These are phyloP conservation scores for Trichonephila clavipes DNA, from an alignment of 1,140 invertebrate species.

Conservation along the genomic window DNA sequence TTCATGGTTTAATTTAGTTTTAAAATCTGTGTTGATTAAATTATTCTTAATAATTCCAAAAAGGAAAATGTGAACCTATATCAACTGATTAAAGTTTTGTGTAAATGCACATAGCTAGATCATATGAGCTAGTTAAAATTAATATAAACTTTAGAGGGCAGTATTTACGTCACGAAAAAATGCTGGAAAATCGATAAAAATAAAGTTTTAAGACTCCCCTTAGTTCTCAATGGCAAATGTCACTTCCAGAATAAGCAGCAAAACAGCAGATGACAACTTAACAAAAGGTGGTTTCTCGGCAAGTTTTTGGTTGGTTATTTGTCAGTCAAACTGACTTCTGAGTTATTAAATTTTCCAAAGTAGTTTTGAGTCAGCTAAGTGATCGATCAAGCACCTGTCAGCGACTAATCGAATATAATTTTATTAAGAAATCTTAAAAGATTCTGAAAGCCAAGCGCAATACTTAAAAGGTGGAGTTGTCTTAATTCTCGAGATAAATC, in stretches of 20 bases:
- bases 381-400: constrained; percentile 33
- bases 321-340: neutral
- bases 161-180: no score
- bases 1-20: no score
- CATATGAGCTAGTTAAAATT: no score
- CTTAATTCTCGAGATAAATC: neutral
- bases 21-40: no score
- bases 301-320: neutral
- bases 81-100: no score
- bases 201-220: no score
- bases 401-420: neutral
- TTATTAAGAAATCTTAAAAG: neutral
- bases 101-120: no score
- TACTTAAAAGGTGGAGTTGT: neutral
- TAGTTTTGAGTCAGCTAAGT: neutral
- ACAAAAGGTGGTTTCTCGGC: neutral
- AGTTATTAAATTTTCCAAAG: neutral
- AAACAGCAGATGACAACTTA: neutral
- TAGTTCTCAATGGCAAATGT: no score
- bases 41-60: no score
- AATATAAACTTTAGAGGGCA: no score
- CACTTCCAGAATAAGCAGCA: neutral
- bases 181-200: no score
- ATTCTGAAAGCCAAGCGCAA: neutral
- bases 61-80: no score